Conservation (phyloP, 2,113 vertebrate genomes). For the Gnathochromis pfefferi region DNA sequence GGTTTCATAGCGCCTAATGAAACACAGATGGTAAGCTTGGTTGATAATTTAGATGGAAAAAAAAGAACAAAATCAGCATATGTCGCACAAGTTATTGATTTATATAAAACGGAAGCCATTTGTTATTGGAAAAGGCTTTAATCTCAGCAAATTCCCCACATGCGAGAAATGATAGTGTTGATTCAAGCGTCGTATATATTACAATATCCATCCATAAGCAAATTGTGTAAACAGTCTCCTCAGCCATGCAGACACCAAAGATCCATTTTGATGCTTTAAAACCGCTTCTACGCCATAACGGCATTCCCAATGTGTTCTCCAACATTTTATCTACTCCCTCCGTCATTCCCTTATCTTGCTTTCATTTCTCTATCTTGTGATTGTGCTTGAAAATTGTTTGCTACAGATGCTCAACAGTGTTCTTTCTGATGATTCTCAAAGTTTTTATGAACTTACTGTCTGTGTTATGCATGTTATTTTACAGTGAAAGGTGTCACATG, state of each 20-base stretch:
- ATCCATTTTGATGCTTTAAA: neutral
- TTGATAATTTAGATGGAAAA: conserved; percentile 18
- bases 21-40: conserved; percentile 23
- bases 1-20: conserved; percentile 2
- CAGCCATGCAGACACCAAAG: neutral
- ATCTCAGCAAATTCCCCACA: conserved; percentile 6
- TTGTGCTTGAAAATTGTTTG: neutral
- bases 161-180: neutral
- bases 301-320: neutral
- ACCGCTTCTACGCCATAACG: neutral
- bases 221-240: neutral
- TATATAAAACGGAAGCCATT: neutral
- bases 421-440: neutral
- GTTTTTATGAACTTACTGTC: neutral
- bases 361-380: neutral
- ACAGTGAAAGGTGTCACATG: neutral
- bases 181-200: neutral
- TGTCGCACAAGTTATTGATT: conserved; percentile 21
- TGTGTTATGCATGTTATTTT: neutral
- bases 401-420: neutral
- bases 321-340: neutral
- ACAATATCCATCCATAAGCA: neutral
- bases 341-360: neutral
- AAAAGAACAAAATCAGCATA: neutral
- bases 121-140: neutral